Conservation (phyloP, 2,888 invertebrate genomes). For the Pycnomerus fuliginosus region DNA sequence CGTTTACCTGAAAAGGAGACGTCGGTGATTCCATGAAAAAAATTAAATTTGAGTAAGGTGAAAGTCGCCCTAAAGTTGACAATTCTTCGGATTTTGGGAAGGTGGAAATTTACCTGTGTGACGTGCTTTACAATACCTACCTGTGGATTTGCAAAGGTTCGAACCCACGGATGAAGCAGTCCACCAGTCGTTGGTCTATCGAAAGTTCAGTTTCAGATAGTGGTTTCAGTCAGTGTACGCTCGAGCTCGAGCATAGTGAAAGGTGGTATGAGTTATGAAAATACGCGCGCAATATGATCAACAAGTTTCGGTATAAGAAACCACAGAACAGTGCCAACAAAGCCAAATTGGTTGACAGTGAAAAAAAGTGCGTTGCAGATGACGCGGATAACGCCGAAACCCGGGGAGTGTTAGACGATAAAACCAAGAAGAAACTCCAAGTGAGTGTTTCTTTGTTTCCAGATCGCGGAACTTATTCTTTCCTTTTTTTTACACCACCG, state of each 20-base stretch:
- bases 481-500: too few species aligned
- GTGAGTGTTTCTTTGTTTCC: constrained; percentile 31
- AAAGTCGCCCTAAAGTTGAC: too few species aligned
- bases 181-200: constrained; percentile 19
- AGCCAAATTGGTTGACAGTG: constrained; percentile 9
- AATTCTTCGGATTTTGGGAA: too few species aligned
- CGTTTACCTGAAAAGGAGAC: too few species aligned
- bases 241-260: constrained; percentile 30
- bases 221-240: constrained; percentile 24
- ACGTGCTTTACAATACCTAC: constrained; percentile 28
- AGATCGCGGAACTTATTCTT: too few species aligned
- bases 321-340: constrained; percentile 29
- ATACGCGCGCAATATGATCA: constrained; percentile 40
- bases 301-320: constrained; percentile 50
- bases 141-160: constrained; percentile 35
- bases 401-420: constrained; percentile 23
- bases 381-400: constrained; percentile 16
- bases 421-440: constrained; percentile 34
- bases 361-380: constrained; percentile 7
- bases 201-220: constrained; percentile 34
- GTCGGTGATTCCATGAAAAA: too few species aligned
- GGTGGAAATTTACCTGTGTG: too few species aligned
- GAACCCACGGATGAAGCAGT: constrained; percentile 23
- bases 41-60: too few species aligned
- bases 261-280: constrained; percentile 23